phyloP scores from a whole-genome alignment of 2,113 vertebrate genomes.

The Lota lota region DNA sequence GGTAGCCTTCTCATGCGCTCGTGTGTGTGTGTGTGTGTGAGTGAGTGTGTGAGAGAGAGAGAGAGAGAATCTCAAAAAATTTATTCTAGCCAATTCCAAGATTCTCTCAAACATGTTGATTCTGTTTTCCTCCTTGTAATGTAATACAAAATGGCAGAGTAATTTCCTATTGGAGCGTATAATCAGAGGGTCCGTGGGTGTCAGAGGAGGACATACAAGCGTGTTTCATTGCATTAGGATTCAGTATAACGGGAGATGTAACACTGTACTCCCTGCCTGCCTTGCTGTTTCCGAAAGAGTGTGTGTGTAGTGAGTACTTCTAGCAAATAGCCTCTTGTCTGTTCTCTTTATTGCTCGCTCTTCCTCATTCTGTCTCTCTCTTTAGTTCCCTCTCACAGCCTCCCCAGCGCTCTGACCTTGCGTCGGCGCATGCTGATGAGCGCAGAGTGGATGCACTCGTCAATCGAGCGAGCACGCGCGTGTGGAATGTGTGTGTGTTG shows the following conservation, averaged over 20 bases:
- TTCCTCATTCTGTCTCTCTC: slow-evolving; percentile 1
- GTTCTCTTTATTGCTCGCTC: slow-evolving; percentile 25
- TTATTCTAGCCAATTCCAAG: too few relatives aligned
- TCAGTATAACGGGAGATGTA: neutral
- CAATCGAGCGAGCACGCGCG: slow-evolving; percentile 24
- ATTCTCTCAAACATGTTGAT: too few relatives aligned
- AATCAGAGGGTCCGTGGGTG: neutral
- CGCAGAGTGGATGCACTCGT: slow-evolving; percentile 58
- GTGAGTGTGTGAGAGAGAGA: too few relatives aligned
- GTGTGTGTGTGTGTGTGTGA: too few relatives aligned
- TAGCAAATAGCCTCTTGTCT: slow-evolving; percentile 55
- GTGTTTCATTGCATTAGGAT: neutral
- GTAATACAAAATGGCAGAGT: too few relatives aligned
- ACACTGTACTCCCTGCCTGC: neutral
- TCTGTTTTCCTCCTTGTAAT: too few relatives aligned
- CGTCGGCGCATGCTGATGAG: slow-evolving; percentile 67
- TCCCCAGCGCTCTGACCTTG: slow-evolving; percentile 52
- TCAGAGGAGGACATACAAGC: neutral
- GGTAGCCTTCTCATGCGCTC: neutral
- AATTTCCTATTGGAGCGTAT: too few relatives aligned
- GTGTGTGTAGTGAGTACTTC: slow-evolving; percentile 57
- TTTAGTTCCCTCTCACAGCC: slow-evolving; percentile 19
- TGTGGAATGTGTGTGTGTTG: neutral
- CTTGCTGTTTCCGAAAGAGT: neutral
- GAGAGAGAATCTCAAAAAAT: too few relatives aligned